Evolutionary conservation across 2,113 vertebrate species (phyloP), one percentile per base, ranked within the genome.

Genomic region (Ochotona princeps): DNA sequence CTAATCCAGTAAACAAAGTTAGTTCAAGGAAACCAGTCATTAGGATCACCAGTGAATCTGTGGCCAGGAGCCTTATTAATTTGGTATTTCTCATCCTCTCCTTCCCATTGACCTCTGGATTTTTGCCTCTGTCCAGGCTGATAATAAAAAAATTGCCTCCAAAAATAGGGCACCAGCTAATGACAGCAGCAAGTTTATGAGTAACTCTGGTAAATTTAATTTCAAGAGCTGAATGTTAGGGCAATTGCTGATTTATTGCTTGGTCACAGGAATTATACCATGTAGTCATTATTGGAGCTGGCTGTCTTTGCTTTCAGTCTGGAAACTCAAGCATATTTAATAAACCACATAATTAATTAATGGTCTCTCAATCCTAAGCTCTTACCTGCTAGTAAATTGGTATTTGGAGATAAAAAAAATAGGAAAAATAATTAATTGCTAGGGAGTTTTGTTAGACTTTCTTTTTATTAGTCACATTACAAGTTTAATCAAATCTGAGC

Each of bases 161-260:
- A 51, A 92, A 95, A 72, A 69, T 81, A 32, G 38, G 57, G 18
- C 72, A 67, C 49, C 67, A 61, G 35, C 49, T 76, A 92, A 92
- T n/a, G 44, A 74, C 7, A 69, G 28, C 82, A 90, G 3, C 51
- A 74, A 57, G 80, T 51, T 65, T 88, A 57, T 94, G 51, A 95
- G 66, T 65, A 63, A 87, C 23, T 28, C 60, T 32, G 60, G 57
- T 83, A 81, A 66, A 85, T 65, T 84, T 83, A 61, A 84, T 83
- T 83, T 85, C 60, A 60, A 13, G 44, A 79, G 21, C 54, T 76
- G 57, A 73, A 82, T 65, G 4, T 95, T 73, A 66, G 25, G 70
- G 86, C 73, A 54, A 49, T 90, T 93, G 75, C 78, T 74, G 72
- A 63, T 87, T 95, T 92, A 79, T 83, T 94, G 35, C 70, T 85